Evolutionary conservation across 2,797 vertebrate species (phyloP), one percentile per base, ranked within the genome.

Genomic region (Phoeniculus purpureus): DNA sequence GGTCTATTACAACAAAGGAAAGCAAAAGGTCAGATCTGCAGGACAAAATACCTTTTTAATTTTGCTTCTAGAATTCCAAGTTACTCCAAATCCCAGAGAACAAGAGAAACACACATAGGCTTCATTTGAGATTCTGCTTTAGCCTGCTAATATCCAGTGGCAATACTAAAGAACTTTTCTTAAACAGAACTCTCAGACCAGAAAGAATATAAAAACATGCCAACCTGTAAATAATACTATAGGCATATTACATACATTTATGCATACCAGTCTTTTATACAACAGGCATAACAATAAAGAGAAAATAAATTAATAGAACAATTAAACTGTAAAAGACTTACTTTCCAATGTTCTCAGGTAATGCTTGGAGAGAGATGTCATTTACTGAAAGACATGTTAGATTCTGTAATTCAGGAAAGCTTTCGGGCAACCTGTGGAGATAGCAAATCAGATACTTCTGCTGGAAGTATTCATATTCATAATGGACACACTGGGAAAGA

Each of bases 301-400:
- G 50, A 86, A 87, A 81, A 74, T 19, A 72, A 76, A 83, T 18
- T 52, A 78, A 52, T 22, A 45, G 20, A 86, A 22, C 34, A 89
- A 89, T 14, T 60, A 14, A 91, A 66, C n/a, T 29, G 51, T 40
- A 70, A 81, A 74, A 70, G 93, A 98, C 99, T 99, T 98, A 99
- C 99, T 99, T 99, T 96, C 99, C 99, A 96, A 99, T 99, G 97
- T 99, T 99, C 66, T 99, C 99, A 96, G 99, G 99, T 97, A 99
- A 98, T 90, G 96, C 97, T 95, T 99, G 99, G 93, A 99, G 97
- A 61, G 99, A 99, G 98, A 99, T 99, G 97, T 99, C 99, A 96
- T 99, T 99, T 97, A 99, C 98, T 96, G 99, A 99, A 97, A 99
- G 99, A 98, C 98, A 99, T 2, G 99, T 99, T 95, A 99, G 97